Evolutionary conservation across 2,797 vertebrate species (phyloP), one percentile per base, ranked within the genome.

Genomic region (Tiaroga cobitis): DNA sequence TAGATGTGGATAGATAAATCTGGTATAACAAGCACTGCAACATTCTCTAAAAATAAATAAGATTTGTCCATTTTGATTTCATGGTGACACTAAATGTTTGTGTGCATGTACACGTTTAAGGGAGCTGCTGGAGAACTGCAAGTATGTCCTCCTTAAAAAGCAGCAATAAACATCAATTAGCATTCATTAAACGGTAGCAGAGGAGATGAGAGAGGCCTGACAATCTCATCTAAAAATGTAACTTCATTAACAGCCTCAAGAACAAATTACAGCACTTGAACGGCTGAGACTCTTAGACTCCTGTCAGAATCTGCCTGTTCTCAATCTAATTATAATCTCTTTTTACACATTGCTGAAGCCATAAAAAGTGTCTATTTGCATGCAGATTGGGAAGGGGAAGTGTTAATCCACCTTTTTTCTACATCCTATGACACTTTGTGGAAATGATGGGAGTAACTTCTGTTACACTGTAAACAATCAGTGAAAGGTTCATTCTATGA

Each of bases 231-330:
- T 84, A 59, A 70, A 80, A 81, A 69, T 74, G 73, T 65, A 65
- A 75, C 82, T 59, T 84, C 86, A 87, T 87, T 84, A 87, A 80
- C 65, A 59, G 72, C 61, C 61, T 67, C 11, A 9, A 59, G 54
- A 68, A 69, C 37, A 83, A 32, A 75, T 80, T 32, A 76, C 32
- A 74, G 43, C 56, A 80, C 56, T 63, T 68, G 56, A 67, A 68
- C n/a, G 26, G 43, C 76, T 74, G 37, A 3, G 2, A 51, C 56
- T 63, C 56, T 34, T 43, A 82, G 26, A 73, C 51, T 83, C 77
- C 82, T 76, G 68, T 80, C 86, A 74, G 41, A 49, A 75, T 75
- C 69, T 81, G 83, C 34, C 61, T 84, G 70, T 69, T 80, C 77
- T 76, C 78, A 59, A 79, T 69, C 70, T 68, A 81, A 75, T 79